Evolutionary conservation across 2,797 vertebrate genomes (phyloP), one percentile per base, ranked within the genome.

Genomic region (Labroides dimidiatus): DNA sequence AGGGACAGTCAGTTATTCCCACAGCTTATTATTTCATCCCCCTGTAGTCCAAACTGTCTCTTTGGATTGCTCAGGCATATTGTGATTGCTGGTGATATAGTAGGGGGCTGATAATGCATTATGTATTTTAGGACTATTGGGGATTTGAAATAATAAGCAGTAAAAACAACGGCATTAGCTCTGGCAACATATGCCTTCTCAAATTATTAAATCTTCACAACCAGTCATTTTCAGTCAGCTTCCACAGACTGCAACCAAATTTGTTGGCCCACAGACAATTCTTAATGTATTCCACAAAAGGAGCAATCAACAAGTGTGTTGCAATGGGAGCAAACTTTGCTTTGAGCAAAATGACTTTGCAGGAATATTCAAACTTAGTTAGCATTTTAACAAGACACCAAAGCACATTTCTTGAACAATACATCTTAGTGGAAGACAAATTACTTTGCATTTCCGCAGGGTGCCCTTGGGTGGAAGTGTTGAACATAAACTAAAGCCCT

Each of bases 401-500:
- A 76, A 69, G 45, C 21, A 57, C 17, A 68, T 23, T 63, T 51
- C 64, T 49, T 49, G 48, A 72, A 71, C 57, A 42, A 80, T 79
- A 41, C 14, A 68, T 76, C 63, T 49, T 33, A 44, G 47, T 45
- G 65, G 56, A 75, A 57, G 57, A 78, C 20, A 6, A 72, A 75
- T 82, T 57, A 66, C 75, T 85, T 83, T 71, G 53, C 63, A 63
- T 78, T 77, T 79, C 64, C 57, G 57, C 72, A 62, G 64, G 60
- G 37, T 77, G 82, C 45, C 88, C 82, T 87, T 84, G 67, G 72
- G 64, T 21, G 64, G 57, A 68, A 58, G 70, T 30, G 21, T 69
- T 23, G 47, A 84, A 75, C 70, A 84, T 78, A 82, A 89, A 89
- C 66, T 51, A 57, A 80, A 78, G 21, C 36, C 49, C 57, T 67